phyloP scores from a whole-genome alignment of 2,797 vertebrate genomes.

The Pygocentrus nattereri region DNA sequence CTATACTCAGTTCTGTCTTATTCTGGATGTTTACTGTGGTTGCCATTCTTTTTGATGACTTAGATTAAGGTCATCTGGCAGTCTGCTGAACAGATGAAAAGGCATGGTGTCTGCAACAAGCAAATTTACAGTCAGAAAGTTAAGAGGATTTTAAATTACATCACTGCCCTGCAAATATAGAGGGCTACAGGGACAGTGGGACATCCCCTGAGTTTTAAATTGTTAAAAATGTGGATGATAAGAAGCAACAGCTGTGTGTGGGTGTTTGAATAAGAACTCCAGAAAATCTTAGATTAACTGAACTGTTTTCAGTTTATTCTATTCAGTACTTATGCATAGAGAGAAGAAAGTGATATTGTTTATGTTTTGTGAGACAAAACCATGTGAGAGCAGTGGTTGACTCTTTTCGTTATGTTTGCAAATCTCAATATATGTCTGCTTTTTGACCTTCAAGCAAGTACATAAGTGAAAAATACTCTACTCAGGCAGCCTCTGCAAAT shows the following conservation, averaged over 20 bases:
- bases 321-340: not conserved
- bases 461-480: not conserved
- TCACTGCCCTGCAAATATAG: conserved; percentile 67
- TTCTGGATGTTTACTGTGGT: conserved; percentile 49
- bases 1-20: conserved; percentile 58
- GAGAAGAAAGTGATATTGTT: not conserved
- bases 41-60: not conserved
- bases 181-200: conserved; percentile 23
- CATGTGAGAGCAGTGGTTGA: not conserved
- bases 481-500: not conserved
- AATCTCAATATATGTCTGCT: not conserved
- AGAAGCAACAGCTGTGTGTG: conserved; percentile 11
- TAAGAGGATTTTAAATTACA: conserved; percentile 83
- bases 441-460: not conserved
- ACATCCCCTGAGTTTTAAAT: conserved; percentile 11
- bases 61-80: conserved; percentile 22
- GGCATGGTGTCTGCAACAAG: conserved; percentile 29
- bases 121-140: conserved; percentile 82
- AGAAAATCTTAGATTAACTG: not conserved
- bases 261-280: conserved; percentile 18
- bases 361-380: not conserved
- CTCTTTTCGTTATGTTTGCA: not conserved
- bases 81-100: conserved; percentile 14
- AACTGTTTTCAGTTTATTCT: not conserved
- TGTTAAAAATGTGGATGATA: conserved; percentile 13